These are phyloP conservation scores for Limosa lapponica DNA, from an alignment of 2,797 vertebrate species.

Conservation along the genomic window DNA sequence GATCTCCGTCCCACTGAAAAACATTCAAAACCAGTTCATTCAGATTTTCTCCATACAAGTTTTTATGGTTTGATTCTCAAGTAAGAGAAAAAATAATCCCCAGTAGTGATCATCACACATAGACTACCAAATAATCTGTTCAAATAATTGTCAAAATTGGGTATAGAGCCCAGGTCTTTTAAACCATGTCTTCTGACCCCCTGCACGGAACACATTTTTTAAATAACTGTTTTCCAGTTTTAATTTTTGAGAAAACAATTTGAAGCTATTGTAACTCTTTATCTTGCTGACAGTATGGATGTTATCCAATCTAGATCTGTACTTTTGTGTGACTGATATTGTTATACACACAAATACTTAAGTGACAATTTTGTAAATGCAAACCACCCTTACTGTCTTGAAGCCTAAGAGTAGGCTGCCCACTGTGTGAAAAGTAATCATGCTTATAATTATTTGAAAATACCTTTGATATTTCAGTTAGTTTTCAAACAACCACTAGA, in stretches of 20 bases:
- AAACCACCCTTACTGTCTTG: not conserved
- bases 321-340: not conserved
- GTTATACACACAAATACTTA: not conserved
- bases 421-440: not conserved
- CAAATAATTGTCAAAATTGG: not conserved
- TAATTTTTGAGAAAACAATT: not conserved
- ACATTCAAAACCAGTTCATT: not conserved
- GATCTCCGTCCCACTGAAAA: not conserved
- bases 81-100: not conserved
- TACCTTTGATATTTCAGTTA: not conserved
- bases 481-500: not conserved
- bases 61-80: not conserved
- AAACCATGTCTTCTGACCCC: not conserved
- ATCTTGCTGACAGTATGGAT: not conserved
- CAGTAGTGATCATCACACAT: not conserved
- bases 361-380: not conserved
- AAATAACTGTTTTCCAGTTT: not conserved
- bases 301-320: not conserved
- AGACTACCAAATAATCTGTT: not conserved
- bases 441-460: slow-evolving; percentile 2
- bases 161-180: not conserved
- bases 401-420: not conserved
- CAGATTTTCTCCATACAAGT: not conserved
- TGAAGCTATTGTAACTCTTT: not conserved
- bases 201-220: not conserved